Conservation (phyloP, 2,888 invertebrate genomes). For the Mesorhabditis belari region DNA sequence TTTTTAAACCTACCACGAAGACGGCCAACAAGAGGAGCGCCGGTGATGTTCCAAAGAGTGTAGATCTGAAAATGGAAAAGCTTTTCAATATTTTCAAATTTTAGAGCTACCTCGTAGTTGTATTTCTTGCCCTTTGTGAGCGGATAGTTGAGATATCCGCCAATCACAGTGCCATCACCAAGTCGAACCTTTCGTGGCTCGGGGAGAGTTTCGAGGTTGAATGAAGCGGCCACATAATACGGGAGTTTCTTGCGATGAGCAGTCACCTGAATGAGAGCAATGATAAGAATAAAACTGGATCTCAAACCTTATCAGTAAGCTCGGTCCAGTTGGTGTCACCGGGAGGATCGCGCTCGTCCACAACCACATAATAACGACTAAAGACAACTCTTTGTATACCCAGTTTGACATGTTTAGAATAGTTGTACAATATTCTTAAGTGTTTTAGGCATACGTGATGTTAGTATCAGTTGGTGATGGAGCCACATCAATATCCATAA, state of each 20-base stretch:
- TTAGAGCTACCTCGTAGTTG: slow-evolving; percentile 44
- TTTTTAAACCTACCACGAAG: slow-evolving; percentile 48
- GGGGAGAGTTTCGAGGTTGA: slow-evolving; percentile 48
- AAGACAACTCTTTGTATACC: slow-evolving; percentile 2
- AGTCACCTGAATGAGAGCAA: slow-evolving; percentile 25
- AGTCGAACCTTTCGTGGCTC: slow-evolving; percentile 39
- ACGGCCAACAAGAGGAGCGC: slow-evolving; percentile 47
- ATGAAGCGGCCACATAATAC: slow-evolving; percentile 53
- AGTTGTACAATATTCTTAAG: background rate
- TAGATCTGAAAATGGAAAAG: slow-evolving; percentile 23
- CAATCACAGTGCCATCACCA: slow-evolving; percentile 51
- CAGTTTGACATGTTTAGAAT: background rate
- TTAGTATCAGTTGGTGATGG: slow-evolving; percentile 50
- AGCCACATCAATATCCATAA: slow-evolving; percentile 43
- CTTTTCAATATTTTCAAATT: background rate
- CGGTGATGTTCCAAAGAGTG: slow-evolving; percentile 49
- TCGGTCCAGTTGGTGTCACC: slow-evolving; percentile 52
- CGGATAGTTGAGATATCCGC: slow-evolving; percentile 53
- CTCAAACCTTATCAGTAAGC: slow-evolving; percentile 45
- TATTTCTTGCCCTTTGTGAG: slow-evolving; percentile 50
- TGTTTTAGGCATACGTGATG: slow-evolving; percentile 33
- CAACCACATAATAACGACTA: slow-evolving; percentile 52
- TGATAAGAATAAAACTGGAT: background rate
- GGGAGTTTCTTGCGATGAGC: slow-evolving; percentile 46
- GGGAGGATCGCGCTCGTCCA: slow-evolving; percentile 51